These are phyloP conservation scores for Nineta flava DNA, from an alignment of 2,888 invertebrate species.

Conservation along the genomic window DNA sequence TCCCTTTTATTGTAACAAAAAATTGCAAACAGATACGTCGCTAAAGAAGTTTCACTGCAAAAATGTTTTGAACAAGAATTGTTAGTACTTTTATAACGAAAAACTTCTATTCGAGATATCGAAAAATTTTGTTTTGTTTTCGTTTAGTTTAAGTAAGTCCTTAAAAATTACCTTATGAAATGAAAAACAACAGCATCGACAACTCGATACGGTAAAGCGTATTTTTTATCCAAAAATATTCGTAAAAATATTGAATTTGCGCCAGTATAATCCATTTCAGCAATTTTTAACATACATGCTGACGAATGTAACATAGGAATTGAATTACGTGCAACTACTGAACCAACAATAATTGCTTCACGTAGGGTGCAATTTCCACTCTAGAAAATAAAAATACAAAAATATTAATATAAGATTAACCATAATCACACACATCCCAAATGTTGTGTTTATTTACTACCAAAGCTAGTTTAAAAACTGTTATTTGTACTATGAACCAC, in stretches of 20 bases:
- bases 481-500: too few relatives aligned
- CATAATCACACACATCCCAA: constrained; percentile 37
- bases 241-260: constrained; percentile 90
- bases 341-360: constrained; percentile 90
- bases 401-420: too few relatives aligned
- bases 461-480: neutral
- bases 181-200: constrained; percentile 91
- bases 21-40: too few relatives aligned
- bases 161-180: constrained; percentile 57
- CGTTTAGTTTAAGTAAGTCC: too few relatives aligned
- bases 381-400: constrained; percentile 27
- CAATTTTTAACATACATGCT: constrained; percentile 86
- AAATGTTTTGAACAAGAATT: too few relatives aligned
- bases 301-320: constrained; percentile 91
- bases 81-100: too few relatives aligned
- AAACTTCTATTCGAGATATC: too few relatives aligned
- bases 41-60: too few relatives aligned
- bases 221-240: constrained; percentile 92
- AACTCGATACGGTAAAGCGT: constrained; percentile 89
- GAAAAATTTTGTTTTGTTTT: too few relatives aligned
- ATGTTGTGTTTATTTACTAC: neutral
- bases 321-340: constrained; percentile 77
- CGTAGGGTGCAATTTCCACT: constrained; percentile 86
- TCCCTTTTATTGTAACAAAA: too few relatives aligned
- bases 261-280: constrained; percentile 94